Evolutionary conservation across 1,140 invertebrate species (phyloP).

Genomic region (Oncopeltus fasciatus): DNA sequence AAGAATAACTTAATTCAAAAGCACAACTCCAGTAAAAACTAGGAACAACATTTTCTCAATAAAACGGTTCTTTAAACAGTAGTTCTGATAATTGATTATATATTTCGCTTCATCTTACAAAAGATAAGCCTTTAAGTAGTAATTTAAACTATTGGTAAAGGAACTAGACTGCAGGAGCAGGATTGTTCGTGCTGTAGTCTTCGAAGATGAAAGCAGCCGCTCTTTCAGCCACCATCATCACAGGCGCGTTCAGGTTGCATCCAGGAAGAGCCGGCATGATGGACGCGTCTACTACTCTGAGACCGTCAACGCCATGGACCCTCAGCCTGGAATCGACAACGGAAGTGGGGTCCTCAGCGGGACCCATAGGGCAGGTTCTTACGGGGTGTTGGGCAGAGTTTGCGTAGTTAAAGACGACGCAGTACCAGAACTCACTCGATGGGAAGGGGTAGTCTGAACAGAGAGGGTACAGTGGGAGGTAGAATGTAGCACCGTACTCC

Average conservation of each 20-base stretch:
- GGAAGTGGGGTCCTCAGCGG: slow-evolving; percentile 29
- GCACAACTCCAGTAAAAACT: too few relatives aligned
- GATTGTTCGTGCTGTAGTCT: background rate
- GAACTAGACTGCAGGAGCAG: too few relatives aligned
- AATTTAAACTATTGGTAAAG: too few relatives aligned
- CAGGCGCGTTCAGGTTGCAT: slow-evolving; percentile 31
- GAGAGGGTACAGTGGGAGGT: slow-evolving; percentile 62
- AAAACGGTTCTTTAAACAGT: too few relatives aligned
- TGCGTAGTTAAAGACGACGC: background rate
- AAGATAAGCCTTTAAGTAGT: too few relatives aligned
- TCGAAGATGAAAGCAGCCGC: slow-evolving; percentile 49
- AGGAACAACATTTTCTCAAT: too few relatives aligned
- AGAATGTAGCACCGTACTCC: slow-evolving; percentile 30
- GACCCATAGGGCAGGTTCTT: slow-evolving; percentile 45
- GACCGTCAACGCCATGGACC: slow-evolving; percentile 28
- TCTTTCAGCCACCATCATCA: slow-evolving; percentile 42
- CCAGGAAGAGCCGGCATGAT: slow-evolving; percentile 27
- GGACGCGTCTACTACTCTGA: slow-evolving; percentile 31
- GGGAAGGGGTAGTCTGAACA: slow-evolving; percentile 37
- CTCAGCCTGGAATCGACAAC: slow-evolving; percentile 35
- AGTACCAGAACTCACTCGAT: background rate
- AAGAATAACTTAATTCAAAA: too few relatives aligned
- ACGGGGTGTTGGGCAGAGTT: slow-evolving; percentile 45
- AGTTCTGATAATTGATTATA: too few relatives aligned
- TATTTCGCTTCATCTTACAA: too few relatives aligned